A percentile compares a stretch with the other conserved stretches of the same genome.
phyloP scores from a whole-genome alignment of 2,113 vertebrate species.

The rabbit (Oryctolagus cuniculus) region DNA sequence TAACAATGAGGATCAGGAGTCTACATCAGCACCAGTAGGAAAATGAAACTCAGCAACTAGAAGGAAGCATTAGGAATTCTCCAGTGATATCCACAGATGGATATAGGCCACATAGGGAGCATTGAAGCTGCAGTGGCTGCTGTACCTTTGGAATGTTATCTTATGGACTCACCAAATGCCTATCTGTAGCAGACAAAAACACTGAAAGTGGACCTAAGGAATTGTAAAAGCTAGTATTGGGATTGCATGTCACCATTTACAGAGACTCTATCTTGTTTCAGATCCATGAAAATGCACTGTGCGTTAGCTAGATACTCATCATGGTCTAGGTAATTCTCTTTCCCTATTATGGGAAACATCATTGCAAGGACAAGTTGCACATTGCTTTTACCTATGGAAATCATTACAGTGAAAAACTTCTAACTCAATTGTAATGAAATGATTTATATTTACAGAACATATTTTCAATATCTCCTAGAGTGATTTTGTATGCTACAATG shows the following conservation, averaged over 20 bases:
- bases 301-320: background rate
- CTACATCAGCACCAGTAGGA: background rate
- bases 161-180: background rate
- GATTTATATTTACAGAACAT: background rate
- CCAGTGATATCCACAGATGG: background rate
- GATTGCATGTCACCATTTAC: background rate
- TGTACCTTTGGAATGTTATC: background rate
- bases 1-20: background rate
- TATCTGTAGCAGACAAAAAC: background rate
- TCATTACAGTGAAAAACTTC: background rate
- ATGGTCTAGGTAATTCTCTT: background rate
- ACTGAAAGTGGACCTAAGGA: background rate
- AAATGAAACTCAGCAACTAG: background rate
- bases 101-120: background rate
- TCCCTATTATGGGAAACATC: background rate
- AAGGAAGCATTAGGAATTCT: background rate
- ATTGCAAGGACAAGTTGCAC: background rate
- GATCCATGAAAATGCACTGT: background rate
- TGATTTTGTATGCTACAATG: background rate
- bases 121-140: background rate
- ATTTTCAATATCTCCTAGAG: background rate
- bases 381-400: background rate
- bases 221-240: background rate
- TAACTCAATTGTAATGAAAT: background rate
- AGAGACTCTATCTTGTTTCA: background rate